These are phyloP conservation scores for Patella caerulea DNA, from an alignment of 2,888 invertebrate species.

Conservation along the genomic window DNA sequence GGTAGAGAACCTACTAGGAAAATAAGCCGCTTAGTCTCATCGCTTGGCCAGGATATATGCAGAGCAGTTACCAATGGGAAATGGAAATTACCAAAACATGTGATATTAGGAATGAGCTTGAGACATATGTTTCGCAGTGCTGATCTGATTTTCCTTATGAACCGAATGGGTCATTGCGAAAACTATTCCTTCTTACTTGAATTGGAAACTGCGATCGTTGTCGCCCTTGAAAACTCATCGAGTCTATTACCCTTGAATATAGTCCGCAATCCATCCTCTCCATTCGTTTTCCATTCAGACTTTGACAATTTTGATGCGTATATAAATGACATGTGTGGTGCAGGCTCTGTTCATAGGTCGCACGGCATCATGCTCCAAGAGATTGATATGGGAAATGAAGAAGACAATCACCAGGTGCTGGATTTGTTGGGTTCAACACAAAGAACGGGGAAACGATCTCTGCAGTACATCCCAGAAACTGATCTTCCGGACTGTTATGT, in stretches of 20 bases:
- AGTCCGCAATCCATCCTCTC: conserved; percentile 29
- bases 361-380: conserved; percentile 53
- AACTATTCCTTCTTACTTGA: conserved; percentile 36
- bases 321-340: conserved; percentile 37
- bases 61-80: conserved; percentile 36
- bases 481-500: too few species aligned
- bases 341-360: conserved; percentile 41
- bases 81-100: conserved; percentile 37
- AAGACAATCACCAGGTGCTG: too few species aligned
- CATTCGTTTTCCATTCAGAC: conserved; percentile 47
- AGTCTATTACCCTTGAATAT: conserved; percentile 36
- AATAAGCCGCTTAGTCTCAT: conserved; percentile 21
- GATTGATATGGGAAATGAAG: conserved; percentile 3
- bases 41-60: conserved; percentile 40
- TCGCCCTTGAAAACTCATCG: conserved; percentile 37
- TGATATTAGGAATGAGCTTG: conserved; percentile 35
- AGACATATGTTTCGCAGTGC: conserved; percentile 33
- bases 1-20: too few species aligned
- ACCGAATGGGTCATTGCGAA: conserved; percentile 39
- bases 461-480: too few species aligned
- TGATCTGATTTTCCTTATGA: conserved; percentile 28
- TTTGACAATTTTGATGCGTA: conserved; percentile 48
- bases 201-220: conserved; percentile 38
- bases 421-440: too few species aligned
- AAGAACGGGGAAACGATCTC: too few species aligned